A percentile compares a stretch with the other conserved stretches of the same genome.
Conservation (phyloP, 2,797 vertebrate genomes). For the Argentina silus region DNA sequence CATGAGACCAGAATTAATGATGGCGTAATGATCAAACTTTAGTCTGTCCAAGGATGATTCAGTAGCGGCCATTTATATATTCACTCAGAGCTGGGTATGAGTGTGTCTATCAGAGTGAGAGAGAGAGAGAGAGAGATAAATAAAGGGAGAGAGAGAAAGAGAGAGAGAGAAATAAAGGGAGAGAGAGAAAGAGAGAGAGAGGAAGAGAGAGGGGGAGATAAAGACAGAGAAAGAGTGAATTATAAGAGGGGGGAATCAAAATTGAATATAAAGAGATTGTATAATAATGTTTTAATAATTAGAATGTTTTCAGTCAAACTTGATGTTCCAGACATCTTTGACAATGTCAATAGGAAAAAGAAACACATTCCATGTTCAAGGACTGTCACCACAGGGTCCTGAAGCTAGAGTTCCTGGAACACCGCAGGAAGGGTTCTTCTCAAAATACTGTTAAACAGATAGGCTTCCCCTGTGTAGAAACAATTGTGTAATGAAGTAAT, state of each 20-base stretch:
- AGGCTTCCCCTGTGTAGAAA: no score
- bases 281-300: background rate
- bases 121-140: background rate
- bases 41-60: slow-evolving; percentile 34
- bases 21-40: slow-evolving; percentile 42
- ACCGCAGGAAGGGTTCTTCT: no score
- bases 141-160: background rate
- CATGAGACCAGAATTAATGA: slow-evolving; percentile 37
- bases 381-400: background rate
- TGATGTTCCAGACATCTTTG: background rate
- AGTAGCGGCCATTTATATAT: slow-evolving; percentile 40
- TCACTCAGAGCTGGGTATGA: slow-evolving; percentile 39
- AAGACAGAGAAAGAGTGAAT: no score
- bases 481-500: no score
- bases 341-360: background rate
- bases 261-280: background rate
- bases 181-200: no score
- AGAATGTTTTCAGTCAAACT: background rate
- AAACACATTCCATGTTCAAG: background rate
- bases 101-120: slow-evolving; percentile 22
- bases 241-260: no score
- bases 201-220: no score
- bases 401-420: background rate
- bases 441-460: no score
- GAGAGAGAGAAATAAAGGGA: no score